A percentile compares a stretch with the other conserved stretches of the same genome.
Conservation (phyloP, 2,888 invertebrate genomes). For the Microctonus brassicae region DNA sequence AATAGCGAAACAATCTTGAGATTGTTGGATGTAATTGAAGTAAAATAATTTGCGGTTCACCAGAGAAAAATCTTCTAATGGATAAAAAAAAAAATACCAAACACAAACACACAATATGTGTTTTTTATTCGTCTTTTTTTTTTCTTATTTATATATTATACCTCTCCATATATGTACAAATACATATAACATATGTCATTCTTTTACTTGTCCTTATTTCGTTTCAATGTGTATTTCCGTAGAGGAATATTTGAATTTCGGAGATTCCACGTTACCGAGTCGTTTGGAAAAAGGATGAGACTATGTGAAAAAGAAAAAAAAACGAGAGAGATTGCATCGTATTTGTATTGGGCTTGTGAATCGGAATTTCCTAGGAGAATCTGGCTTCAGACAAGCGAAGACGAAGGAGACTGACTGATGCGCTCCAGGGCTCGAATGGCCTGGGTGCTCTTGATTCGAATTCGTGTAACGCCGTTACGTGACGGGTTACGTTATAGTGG, state of each 20-base stretch:
- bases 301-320: constrained; percentile 2
- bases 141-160: neutral
- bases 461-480: constrained; percentile 34
- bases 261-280: constrained; percentile 44
- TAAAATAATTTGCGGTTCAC: neutral
- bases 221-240: constrained; percentile 12
- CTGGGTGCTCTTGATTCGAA: constrained; percentile 31
- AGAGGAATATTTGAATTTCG: constrained; percentile 47
- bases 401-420: constrained; percentile 34
- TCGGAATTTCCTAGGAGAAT: constrained; percentile 47
- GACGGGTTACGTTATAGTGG: constrained; percentile 37
- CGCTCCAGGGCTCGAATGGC: constrained; percentile 4
- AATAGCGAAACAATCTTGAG: neutral
- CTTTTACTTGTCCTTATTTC: constrained; percentile 2
- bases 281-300: constrained; percentile 23
- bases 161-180: no score
- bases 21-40: neutral
- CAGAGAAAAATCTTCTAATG: neutral
- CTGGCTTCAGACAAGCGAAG: constrained; percentile 36
- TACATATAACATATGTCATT: neutral
- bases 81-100: neutral
- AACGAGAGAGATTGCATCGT: constrained; percentile 41
- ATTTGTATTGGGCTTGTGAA: constrained; percentile 53
- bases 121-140: neutral
- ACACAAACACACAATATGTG: neutral